Conservation (phyloP, 2,888 invertebrate genomes). For the Neuroscelio doddi region DNA sequence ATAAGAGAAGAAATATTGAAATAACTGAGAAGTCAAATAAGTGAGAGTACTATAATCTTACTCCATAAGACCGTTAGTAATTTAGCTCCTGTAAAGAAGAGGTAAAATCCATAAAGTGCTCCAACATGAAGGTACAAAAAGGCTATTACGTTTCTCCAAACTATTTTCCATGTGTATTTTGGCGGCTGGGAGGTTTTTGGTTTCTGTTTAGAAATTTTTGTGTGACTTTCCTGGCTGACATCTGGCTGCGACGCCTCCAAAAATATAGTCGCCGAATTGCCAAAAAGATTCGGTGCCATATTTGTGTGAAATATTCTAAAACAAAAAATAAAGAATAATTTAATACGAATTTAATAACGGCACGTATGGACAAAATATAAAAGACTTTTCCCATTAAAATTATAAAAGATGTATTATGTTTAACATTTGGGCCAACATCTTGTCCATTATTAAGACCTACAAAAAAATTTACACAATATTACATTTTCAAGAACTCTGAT, state of each 20-base stretch:
- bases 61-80: constrained; percentile 75
- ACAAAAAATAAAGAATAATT: constrained; percentile 45
- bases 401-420: no score
- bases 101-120: constrained; percentile 78
- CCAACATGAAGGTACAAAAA: constrained; percentile 82
- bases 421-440: no score
- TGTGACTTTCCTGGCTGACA: constrained; percentile 56
- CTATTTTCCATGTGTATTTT: constrained; percentile 78
- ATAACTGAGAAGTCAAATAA: no score
- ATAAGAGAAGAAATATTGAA: no score
- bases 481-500: no score
- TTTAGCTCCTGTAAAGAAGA: constrained; percentile 73
- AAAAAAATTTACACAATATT: no score
- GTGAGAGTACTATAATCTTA: constrained; percentile 66
- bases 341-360: constrained; percentile 21
- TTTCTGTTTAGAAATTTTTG: constrained; percentile 47
- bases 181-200: constrained; percentile 42
- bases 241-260: constrained; percentile 69
- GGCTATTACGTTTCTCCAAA: constrained; percentile 85
- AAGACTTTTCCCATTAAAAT: no score
- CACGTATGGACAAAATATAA: no score
- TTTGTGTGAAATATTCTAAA: constrained; percentile 53
- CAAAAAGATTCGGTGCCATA: constrained; percentile 79
- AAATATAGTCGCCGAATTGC: constrained; percentile 74
- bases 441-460: no score